Evolutionary conservation across 1,140 invertebrate species (phyloP).

Genomic region (Hirudo medicinalis): DNA sequence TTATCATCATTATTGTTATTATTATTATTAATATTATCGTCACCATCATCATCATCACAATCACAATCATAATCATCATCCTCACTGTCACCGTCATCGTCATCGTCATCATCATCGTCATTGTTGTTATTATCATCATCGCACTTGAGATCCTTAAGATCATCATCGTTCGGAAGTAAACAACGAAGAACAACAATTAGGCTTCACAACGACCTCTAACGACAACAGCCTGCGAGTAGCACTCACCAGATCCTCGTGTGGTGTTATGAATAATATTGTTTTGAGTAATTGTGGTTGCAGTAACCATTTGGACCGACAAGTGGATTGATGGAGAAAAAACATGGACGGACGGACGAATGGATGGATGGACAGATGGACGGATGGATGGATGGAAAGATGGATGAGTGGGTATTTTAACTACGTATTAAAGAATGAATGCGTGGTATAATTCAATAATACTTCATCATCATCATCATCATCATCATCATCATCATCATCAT

Average conservation of each 20-base stretch:
- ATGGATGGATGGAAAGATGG: not conserved
- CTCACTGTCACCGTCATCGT: not conserved
- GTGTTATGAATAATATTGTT: too few relatives aligned
- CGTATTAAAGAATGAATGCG: not conserved
- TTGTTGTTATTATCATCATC: not conserved
- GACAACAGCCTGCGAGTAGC: too few relatives aligned
- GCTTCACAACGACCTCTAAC: too few relatives aligned
- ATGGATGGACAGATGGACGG: not conserved
- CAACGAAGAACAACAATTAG: not conserved
- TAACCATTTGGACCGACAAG: not conserved
- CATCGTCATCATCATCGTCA: not conserved
- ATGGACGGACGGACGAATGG: not conserved
- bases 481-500: not conserved
- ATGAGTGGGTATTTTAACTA: not conserved
- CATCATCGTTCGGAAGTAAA: not conserved
- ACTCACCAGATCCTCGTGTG: too few relatives aligned
- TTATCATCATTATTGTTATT: too few relatives aligned
- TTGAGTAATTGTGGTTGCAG: not conserved
- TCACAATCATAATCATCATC: not conserved
- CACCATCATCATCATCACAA: not conserved
- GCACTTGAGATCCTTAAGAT: not conserved
- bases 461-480: not conserved
- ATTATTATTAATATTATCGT: not conserved
- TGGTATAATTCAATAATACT: not conserved
- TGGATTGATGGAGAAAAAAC: not conserved